Conservation (phyloP, 2,888 invertebrate genomes). For the Tridacna crocea region DNA sequence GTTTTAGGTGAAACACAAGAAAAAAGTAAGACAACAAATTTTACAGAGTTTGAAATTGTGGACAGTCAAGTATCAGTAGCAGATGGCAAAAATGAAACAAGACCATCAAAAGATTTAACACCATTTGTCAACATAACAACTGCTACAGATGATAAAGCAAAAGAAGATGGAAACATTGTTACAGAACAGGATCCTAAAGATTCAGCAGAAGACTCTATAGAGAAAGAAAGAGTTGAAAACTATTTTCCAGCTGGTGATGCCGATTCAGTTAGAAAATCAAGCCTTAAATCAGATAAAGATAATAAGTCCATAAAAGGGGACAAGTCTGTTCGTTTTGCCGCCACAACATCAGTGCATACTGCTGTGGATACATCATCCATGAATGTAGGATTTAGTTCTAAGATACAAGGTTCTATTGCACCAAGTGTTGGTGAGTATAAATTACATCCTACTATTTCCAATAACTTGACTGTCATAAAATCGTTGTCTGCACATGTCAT, state of each 20-base stretch:
- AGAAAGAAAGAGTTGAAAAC: conserved; percentile 15
- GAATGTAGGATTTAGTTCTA: conserved; percentile 40
- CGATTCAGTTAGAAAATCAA: conserved; percentile 24
- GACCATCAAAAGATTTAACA: conserved; percentile 46
- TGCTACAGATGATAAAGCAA: conserved; percentile 14
- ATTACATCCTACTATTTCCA: not conserved
- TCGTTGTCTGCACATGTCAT: no score
- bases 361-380: conserved; percentile 24
- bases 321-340: conserved; percentile 59
- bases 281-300: conserved; percentile 26
- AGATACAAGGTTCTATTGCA: conserved; percentile 28
- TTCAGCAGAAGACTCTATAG: conserved; percentile 41
- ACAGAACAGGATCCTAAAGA: conserved; percentile 1
- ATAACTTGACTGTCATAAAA: not conserved
- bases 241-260: conserved; percentile 28
- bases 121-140: conserved; percentile 66
- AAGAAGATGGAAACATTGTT: conserved; percentile 4
- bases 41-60: conserved; percentile 59
- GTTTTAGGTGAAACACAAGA: conserved; percentile 51
- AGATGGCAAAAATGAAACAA: conserved; percentile 14
- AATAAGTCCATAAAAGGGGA: conserved; percentile 40
- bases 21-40: conserved; percentile 44
- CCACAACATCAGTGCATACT: not conserved
- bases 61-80: conserved; percentile 16
- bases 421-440: conserved; percentile 47